phyloP scores from a whole-genome alignment of 1,140 invertebrate genomes.

The Drosophila novamexicana region DNA sequence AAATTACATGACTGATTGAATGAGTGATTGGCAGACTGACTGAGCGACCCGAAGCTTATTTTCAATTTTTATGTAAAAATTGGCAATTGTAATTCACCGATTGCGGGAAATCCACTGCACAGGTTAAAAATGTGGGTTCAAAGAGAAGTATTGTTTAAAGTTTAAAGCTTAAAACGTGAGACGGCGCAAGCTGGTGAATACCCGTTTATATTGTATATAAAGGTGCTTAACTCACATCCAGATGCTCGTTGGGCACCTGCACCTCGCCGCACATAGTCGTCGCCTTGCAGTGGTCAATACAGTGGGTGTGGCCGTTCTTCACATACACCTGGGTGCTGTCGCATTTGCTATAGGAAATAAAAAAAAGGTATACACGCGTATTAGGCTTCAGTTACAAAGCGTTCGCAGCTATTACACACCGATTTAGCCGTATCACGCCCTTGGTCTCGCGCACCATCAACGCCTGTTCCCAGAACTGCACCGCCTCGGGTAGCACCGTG shows the following conservation, averaged over 20 bases:
- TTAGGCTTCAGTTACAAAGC: neutral
- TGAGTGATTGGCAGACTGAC: too few relatives aligned
- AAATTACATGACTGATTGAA: too few relatives aligned
- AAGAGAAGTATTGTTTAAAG: too few relatives aligned
- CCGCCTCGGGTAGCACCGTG: slow-evolving; percentile 94
- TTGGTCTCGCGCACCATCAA: slow-evolving; percentile 94
- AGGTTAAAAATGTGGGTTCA: too few relatives aligned
- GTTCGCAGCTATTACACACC: slow-evolving; percentile 86
- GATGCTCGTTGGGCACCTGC: slow-evolving; percentile 94
- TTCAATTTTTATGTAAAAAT: too few relatives aligned
- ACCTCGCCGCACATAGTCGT: slow-evolving; percentile 98
- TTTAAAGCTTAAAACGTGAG: too few relatives aligned
- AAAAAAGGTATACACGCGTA: neutral
- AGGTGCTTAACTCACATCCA: slow-evolving; percentile 90
- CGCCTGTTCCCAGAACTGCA: slow-evolving; percentile 96
- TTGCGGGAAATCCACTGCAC: too few relatives aligned
- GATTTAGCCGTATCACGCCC: slow-evolving; percentile 93
- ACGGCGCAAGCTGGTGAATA: too few relatives aligned
- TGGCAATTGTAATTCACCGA: too few relatives aligned
- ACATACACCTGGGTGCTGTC: slow-evolving; percentile 93
- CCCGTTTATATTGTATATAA: too few relatives aligned
- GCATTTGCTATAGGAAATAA: slow-evolving; percentile 87
- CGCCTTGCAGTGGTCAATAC: slow-evolving; percentile 93
- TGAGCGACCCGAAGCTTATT: too few relatives aligned
- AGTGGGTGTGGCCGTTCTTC: slow-evolving; percentile 92